A percentile compares a stretch with the other conserved stretches of the same genome.
These are phyloP conservation scores for Parazoanthus swiftii DNA, from an alignment of 92 coral and sea anemone species.

Conservation along the genomic window DNA sequence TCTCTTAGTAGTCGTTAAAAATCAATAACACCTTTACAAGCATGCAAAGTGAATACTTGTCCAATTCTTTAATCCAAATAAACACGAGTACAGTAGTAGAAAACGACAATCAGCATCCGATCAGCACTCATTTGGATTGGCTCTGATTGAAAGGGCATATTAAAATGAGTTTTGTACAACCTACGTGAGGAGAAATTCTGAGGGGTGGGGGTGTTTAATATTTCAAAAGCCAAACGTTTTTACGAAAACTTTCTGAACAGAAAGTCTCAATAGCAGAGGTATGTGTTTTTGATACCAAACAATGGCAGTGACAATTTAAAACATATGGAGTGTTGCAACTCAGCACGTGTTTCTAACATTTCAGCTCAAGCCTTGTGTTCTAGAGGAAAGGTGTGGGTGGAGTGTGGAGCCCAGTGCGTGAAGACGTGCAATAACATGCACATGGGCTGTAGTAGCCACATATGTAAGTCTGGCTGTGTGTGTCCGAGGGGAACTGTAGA, in stretches of 20 bases:
- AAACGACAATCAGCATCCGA: too few relatives aligned
- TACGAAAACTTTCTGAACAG: background rate
- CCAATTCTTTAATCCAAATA: too few relatives aligned
- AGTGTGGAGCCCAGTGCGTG: slow-evolving; percentile 74
- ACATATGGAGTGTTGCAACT: background rate
- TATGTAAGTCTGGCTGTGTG: slow-evolving; percentile 73
- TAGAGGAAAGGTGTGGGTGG: slow-evolving; percentile 60
- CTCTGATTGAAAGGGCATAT: background rate
- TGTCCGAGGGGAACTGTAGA: slow-evolving; percentile 69
- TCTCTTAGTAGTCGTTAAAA: too few relatives aligned
- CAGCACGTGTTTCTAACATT: background rate
- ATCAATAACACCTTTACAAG: too few relatives aligned
- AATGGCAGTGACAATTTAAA: background rate
- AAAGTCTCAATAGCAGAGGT: background rate
- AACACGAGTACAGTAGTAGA: too few relatives aligned
- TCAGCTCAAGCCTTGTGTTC: slow-evolving; percentile 65
- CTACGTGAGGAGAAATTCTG: background rate
- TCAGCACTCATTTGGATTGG: background rate
- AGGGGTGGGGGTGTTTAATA: background rate
- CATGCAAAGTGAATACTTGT: too few relatives aligned
- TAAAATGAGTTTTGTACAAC: background rate
- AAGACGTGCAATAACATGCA: slow-evolving; percentile 74
- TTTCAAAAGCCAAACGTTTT: too few relatives aligned
- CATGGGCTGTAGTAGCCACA: slow-evolving; percentile 64
- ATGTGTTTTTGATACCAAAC: background rate